Percentiles rank a stretch among this genome's conserved stretches.
Evolutionary conservation across 2,888 invertebrate species (phyloP).

Genomic region (Caenorhabditis sinica): DNA sequence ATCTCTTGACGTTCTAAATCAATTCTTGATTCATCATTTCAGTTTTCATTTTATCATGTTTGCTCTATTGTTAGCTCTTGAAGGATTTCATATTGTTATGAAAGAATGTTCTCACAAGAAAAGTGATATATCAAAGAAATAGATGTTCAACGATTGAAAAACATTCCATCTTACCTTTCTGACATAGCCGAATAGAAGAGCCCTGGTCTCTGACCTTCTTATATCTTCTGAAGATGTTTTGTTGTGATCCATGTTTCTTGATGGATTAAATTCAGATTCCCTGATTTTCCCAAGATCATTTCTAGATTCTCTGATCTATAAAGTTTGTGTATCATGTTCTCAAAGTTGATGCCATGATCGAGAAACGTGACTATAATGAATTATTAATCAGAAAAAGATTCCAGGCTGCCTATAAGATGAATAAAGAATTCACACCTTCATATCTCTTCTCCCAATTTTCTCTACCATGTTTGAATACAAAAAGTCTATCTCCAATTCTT

Average conservation of each 20-base stretch:
- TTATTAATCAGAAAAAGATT: slow-evolving; percentile 30
- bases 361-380: slow-evolving; percentile 36
- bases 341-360: not conserved
- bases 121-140: not conserved
- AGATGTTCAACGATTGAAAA: slow-evolving; percentile 35
- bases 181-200: not conserved
- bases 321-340: slow-evolving; percentile 1
- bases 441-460: slow-evolving; percentile 9
- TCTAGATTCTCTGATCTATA: not conserved
- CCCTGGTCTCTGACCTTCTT: not conserved
- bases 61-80: not conserved
- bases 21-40: not conserved
- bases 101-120: not conserved
- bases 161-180: slow-evolving; percentile 17
- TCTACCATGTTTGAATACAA: not conserved
- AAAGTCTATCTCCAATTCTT: not conserved
- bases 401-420: slow-evolving; percentile 10
- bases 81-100: slow-evolving; percentile 7
- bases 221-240: not conserved
- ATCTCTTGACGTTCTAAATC: slow-evolving; percentile 12
- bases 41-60: not conserved
- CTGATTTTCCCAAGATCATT: not conserved
- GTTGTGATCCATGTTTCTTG: not conserved
- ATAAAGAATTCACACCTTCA: slow-evolving; percentile 20
- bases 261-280: not conserved